Conservation (phyloP, 1,140 invertebrate genomes). For the Ips nitidus region DNA sequence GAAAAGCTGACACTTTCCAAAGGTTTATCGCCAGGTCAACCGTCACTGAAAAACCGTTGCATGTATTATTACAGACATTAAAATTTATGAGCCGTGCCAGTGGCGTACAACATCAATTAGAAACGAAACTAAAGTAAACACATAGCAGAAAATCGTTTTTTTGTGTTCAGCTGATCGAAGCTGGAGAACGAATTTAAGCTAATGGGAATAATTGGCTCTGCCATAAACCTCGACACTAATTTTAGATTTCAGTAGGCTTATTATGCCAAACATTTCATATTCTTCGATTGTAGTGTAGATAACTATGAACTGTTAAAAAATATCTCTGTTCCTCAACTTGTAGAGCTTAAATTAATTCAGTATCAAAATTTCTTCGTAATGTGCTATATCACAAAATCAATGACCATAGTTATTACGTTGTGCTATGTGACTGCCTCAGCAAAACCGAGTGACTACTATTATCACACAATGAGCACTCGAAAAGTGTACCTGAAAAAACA, state of each 20-base stretch:
- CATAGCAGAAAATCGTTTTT: conserved; percentile 6
- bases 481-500: conserved; percentile 46
- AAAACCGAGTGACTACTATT: conserved; percentile 15
- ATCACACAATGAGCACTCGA: conserved; percentile 35
- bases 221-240: neutral
- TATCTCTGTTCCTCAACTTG: no score
- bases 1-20: no score
- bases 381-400: conserved; percentile 38
- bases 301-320: no score
- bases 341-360: no score
- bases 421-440: conserved; percentile 6
- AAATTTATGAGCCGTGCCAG: neutral
- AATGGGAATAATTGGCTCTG: neutral
- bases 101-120: conserved; percentile 1
- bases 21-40: no score
- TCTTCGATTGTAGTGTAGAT: no score
- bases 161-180: neutral
- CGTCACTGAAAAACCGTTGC: conserved; percentile 3
- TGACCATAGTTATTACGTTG: conserved; percentile 37
- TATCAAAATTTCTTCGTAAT: conserved; percentile 1
- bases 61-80: neutral
- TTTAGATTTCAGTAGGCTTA: neutral
- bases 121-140: neutral
- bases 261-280: no score
- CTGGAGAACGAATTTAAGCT: neutral